phyloP scores from a whole-genome alignment of 64 coral and sea anemone species.

The Montipora capricornis region DNA sequence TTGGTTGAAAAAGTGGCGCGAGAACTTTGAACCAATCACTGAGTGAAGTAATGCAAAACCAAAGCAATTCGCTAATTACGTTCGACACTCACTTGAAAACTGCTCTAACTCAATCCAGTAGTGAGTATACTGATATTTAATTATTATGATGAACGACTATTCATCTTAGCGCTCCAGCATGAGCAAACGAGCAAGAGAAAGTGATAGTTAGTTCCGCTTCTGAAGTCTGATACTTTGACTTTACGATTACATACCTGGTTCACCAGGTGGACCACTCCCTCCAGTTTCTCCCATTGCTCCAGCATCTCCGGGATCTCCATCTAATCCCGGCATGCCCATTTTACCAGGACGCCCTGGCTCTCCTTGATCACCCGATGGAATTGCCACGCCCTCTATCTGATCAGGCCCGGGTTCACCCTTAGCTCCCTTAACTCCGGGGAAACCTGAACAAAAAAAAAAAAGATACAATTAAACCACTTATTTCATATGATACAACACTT shows the following conservation, averaged over 20 bases:
- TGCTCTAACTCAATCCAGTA: too few species aligned
- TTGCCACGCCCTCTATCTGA: slow-evolving; percentile 18
- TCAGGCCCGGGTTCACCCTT: slow-evolving; percentile 63
- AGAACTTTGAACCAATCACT: too few species aligned
- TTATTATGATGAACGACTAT: neutral
- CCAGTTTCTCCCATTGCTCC: slow-evolving; percentile 68
- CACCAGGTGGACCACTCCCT: slow-evolving; percentile 44
- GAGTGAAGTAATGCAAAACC: too few species aligned
- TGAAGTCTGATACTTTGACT: neutral
- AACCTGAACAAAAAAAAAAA: slow-evolving; percentile 10
- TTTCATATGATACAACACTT: too few species aligned
- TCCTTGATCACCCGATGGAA: slow-evolving; percentile 44
- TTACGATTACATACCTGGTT: slow-evolving; percentile 20
- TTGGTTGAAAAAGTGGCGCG: too few species aligned
- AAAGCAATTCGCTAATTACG: too few species aligned
- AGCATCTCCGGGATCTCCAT: slow-evolving; percentile 22
- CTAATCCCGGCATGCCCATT: slow-evolving; percentile 58
- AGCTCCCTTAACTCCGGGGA: slow-evolving; percentile 41
- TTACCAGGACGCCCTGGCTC: slow-evolving; percentile 59
- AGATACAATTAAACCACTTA: neutral
- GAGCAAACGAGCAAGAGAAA: too few species aligned
- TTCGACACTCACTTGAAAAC: too few species aligned
- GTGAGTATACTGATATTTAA: neutral
- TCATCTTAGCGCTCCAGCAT: neutral
- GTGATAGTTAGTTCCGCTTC: too few species aligned